Evolutionary conservation across 1,140 invertebrate species (phyloP), one percentile per base, ranked within the genome.

Genomic region (Hylaeus anthracinus): DNA sequence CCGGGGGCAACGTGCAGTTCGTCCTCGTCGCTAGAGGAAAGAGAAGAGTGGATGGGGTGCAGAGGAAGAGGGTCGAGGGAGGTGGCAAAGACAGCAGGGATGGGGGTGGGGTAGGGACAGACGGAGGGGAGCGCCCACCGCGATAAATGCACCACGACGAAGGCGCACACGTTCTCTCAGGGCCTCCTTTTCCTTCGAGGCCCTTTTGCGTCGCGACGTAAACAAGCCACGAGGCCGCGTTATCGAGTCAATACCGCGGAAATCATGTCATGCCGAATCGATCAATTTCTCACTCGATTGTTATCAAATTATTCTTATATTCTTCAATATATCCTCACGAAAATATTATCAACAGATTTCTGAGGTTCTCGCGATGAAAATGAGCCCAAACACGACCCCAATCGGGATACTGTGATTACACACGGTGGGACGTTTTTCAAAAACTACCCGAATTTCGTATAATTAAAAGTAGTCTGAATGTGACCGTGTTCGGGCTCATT

Each of bases 161-260:
- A 89, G 89, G 86, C 88, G 89, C 90, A 86, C 90, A 91, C 87
- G 91, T 91, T 92, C 91, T 92, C 91, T 14, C 45, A 58, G 84
- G 73, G 65, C 84, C 82, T 76, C 72, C 67, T 79, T 83, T 83
- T 75, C 86, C 85, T 87, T 61, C 39, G 58, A 45, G 81, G 72
- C 81, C 85, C 83, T 82, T 86, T 72, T 83, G 84, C 84, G 80
- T 64, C 80, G 82, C 90, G 90, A 93, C 91, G 91, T 93, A 93
- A 93, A 93, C 92, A 93, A 93, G 90, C 72, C 82, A 64, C 78
- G 73, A 76, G 61, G 78, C 86, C 76, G 71, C 72, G 76, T 67
- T 84, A 78, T 65, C 63, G 79, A 71, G 81, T 72, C 71, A 81
- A 82, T 87, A 76, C 79, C 82, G 84, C 15, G 65, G n/a, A 41